Base-by-base conservation (phyloP, 2,888 invertebrate species). In the Dichetophora obliterata region DNA sequence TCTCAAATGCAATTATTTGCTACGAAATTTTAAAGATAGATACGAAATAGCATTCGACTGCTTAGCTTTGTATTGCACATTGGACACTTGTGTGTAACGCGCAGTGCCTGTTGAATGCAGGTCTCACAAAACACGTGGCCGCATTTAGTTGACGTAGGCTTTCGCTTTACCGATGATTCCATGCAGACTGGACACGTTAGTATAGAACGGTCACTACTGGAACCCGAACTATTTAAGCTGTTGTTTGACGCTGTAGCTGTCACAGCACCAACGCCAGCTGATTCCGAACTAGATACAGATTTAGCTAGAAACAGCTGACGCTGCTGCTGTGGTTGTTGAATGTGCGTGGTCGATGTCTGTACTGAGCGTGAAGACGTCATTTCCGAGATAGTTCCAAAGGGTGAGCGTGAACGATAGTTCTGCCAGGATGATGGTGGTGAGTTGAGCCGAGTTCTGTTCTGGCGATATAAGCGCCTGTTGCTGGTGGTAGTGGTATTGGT, bases 121-220 rank as follows among this genome's bases (percentile, higher is more conserved):
- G 0, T 11, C 1, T 82, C 79, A 27, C 86, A 86, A 57, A 84
- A 86, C 0, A 86, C 81, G 66, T 86, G 86, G 0, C 86, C 86
- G 71, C 86, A 87, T 34, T 81, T 78, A 5, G 86, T 87, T 0
- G 84, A 78, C 4, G 81, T 82, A 0, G 86, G 87, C 4, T 82
- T 77, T 0, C 81, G 83, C 0, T 59, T 71, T 0, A 79, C 74
- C 1, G 80, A 84, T 0, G 69, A 43, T 0, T 87, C 87, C 77
- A 87, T 78, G 37, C 86, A 87, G 11, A 87, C 83, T 0, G 86
- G 83, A 50, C 86, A 87, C 54, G 81, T 85, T 75, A 83, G 85
- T 9, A 78, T 75, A 0, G 75, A 27, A 14, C 57, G 77, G 9
- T 52, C 69, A 3, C 9, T 57, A 14, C 52, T 19, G 0, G 24